Conservation (phyloP, 2,888 invertebrate species). For the Trissonchulus sp. region DNA sequence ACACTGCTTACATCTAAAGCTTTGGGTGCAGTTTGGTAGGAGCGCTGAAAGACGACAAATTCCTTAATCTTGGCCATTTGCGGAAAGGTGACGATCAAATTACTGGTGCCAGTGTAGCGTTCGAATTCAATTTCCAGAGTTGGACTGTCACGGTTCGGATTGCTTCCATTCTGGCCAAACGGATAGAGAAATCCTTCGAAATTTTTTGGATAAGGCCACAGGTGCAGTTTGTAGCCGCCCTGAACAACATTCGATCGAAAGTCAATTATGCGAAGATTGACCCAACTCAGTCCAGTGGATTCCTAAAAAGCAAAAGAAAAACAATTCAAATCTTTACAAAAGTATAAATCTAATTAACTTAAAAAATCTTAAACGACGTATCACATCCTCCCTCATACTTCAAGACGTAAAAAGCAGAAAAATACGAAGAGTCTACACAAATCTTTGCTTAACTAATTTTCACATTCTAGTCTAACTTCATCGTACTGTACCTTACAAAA, state of each 20-base stretch:
- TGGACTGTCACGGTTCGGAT: slow-evolving; percentile 56
- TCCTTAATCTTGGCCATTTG: slow-evolving; percentile 53
- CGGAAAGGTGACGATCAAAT: slow-evolving; percentile 55
- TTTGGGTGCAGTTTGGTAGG: too few species aligned
- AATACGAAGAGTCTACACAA: too few species aligned
- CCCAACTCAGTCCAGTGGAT: slow-evolving; percentile 59
- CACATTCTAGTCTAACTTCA: too few species aligned
- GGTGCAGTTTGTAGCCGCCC: slow-evolving; percentile 56
- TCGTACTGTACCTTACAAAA: too few species aligned
- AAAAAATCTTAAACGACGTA: too few species aligned
- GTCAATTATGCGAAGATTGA: slow-evolving; percentile 60
- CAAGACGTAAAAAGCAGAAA: too few species aligned
- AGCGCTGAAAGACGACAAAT: slow-evolving; percentile 47
- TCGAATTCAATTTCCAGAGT: slow-evolving; percentile 58
- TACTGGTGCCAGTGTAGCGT: slow-evolving; percentile 47
- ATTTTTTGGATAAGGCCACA: slow-evolving; percentile 57
- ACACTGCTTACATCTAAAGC: too few species aligned
- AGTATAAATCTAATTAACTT: too few species aligned
- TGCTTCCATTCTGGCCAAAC: slow-evolving; percentile 51
- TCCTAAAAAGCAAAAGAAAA: slow-evolving; percentile 48
- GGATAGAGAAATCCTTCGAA: slow-evolving; percentile 46
- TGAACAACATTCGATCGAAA: slow-evolving; percentile 57
- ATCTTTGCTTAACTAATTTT: too few species aligned
- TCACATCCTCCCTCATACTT: too few species aligned
- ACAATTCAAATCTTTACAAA: too few species aligned